Evolutionary conservation across 2,797 vertebrate genomes (phyloP).

Genomic region (Aulostomus chinensis): DNA sequence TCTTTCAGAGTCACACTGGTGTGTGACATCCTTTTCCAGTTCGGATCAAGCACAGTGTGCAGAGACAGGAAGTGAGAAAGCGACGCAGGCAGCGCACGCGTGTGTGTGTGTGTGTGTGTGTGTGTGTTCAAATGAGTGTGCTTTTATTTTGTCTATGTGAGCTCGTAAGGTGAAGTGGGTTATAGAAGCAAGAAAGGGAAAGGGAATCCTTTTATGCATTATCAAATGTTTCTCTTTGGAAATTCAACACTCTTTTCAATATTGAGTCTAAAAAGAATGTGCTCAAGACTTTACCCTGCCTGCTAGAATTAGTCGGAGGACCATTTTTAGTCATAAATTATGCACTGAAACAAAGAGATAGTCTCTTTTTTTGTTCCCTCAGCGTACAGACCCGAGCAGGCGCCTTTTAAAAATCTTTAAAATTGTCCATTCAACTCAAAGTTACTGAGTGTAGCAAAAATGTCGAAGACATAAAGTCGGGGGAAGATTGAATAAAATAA

Average conservation of each 20-base stretch:
- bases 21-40: conserved; percentile 41
- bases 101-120: too few relatives aligned
- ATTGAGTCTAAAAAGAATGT: conserved; percentile 81
- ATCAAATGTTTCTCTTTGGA: conserved; percentile 82
- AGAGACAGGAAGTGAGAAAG: conserved; percentile 15
- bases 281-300: conserved; percentile 79
- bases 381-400: conserved; percentile 89
- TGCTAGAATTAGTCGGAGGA: conserved; percentile 81
- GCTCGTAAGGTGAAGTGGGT: conserved; percentile 69
- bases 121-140: conserved; percentile 14
- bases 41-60: conserved; percentile 18
- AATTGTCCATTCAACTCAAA: conserved; percentile 99
- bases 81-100: too few relatives aligned
- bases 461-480: conserved; percentile 99
- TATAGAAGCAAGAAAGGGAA: conserved; percentile 58
- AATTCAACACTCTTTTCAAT: conserved; percentile 82
- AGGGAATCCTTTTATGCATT: conserved; percentile 74
- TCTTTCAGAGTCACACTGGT: conserved; percentile 24
- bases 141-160: conserved; percentile 55
- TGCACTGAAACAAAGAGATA: conserved; percentile 99
- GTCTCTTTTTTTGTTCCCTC: conserved; percentile 85
- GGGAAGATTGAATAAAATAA: conserved; percentile 99
- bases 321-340: conserved; percentile 86
- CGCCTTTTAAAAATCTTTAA: conserved; percentile 99
- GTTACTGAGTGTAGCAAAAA: conserved; percentile 99